A percentile compares a stretch with the other conserved stretches of the same genome.
Conservation (phyloP, 1,140 invertebrate genomes). For the Psilanteris sp. region DNA sequence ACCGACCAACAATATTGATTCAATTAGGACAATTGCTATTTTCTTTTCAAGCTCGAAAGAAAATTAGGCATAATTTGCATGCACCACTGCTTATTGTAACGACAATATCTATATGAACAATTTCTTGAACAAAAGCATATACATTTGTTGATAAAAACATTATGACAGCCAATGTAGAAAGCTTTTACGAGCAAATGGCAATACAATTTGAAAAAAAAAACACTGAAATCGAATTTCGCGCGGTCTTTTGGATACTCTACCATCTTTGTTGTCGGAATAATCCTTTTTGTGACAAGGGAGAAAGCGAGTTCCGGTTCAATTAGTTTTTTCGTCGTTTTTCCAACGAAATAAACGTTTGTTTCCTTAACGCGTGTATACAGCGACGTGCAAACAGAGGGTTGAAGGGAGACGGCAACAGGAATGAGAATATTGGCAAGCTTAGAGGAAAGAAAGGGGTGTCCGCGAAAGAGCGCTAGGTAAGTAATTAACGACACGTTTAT, state of each 20-base stretch:
- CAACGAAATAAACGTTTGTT: conserved; percentile 79
- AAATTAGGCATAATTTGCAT: too few species aligned
- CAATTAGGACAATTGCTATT: too few species aligned
- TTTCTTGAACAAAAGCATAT: too few species aligned
- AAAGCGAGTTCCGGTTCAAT: conserved; percentile 53
- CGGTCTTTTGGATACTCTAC: conserved; percentile 13
- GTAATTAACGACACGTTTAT: conserved; percentile 79
- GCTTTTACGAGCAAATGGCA: conserved; percentile 15
- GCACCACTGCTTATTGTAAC: too few species aligned
- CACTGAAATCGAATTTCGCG: conserved; percentile 45
- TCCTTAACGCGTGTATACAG: conserved; percentile 79
- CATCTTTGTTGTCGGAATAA: conserved; percentile 52
- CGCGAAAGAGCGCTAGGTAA: conserved; percentile 67
- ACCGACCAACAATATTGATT: too few species aligned
- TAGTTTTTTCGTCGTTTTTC: conserved; percentile 52
- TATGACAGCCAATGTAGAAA: conserved; percentile 32
- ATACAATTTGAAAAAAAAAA: conserved; percentile 13
- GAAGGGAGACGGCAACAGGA: conserved; percentile 32
- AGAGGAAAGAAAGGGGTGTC: conserved; percentile 41
- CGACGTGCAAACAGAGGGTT: conserved; percentile 50
- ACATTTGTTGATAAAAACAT: too few species aligned
- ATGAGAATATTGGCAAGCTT: conserved; percentile 53
- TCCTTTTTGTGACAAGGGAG: conserved; percentile 55
- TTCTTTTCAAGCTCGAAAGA: too few species aligned
- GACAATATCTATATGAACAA: too few species aligned